These are phyloP conservation scores for Carabus problematicus DNA, from an alignment of 2,888 invertebrate species.

Conservation along the genomic window DNA sequence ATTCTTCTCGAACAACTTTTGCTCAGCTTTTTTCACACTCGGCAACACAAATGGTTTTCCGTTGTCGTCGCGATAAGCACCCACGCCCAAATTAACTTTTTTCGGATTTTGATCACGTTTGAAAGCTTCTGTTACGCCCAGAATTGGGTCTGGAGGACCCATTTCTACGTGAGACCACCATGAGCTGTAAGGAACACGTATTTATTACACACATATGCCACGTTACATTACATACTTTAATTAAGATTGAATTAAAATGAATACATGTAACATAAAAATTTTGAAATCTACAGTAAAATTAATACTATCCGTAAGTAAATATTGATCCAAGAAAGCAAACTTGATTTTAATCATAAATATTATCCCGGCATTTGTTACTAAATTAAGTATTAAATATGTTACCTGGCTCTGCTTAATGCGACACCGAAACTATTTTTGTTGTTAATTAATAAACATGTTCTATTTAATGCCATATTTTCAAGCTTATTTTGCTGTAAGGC, in stretches of 20 bases:
- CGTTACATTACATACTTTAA: too few relatives aligned
- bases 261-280: too few relatives aligned
- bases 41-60: constrained; percentile 96
- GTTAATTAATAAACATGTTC: constrained; percentile 43
- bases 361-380: too few relatives aligned
- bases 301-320: too few relatives aligned
- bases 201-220: too few relatives aligned
- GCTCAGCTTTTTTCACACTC: constrained; percentile 87
- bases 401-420: constrained; percentile 46
- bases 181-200: constrained; percentile 63
- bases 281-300: too few relatives aligned
- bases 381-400: constrained; percentile 19
- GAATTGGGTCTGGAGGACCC: constrained; percentile 98
- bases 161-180: constrained; percentile 91
- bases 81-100: constrained; percentile 96
- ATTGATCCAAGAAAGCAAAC: too few relatives aligned
- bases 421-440: constrained; percentile 44
- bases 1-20: constrained; percentile 68
- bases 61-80: constrained; percentile 96
- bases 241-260: too few relatives aligned
- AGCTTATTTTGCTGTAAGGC: neutral
- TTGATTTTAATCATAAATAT: too few relatives aligned
- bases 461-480: constrained; percentile 46
- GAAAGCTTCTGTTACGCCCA: constrained; percentile 97
- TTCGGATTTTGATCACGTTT: constrained; percentile 88